Percentiles rank a stretch among this genome's conserved stretches.
Conservation (phyloP, 2,888 invertebrate species). For the Bellardia pandia region DNA sequence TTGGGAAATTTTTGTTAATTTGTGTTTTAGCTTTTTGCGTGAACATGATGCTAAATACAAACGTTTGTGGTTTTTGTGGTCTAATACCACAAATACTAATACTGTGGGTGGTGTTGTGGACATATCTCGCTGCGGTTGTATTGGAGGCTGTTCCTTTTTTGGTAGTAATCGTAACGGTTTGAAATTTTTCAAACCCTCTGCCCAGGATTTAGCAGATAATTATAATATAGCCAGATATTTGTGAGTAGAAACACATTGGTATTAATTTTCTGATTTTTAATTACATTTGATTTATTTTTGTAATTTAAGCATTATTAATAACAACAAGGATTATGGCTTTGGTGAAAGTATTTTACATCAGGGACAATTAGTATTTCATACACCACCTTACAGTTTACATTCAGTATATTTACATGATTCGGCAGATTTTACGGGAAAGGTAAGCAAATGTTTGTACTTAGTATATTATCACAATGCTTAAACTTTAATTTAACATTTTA, state of each 20-base stretch:
- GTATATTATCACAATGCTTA: neutral
- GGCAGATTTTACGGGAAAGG: slow-evolving; percentile 83
- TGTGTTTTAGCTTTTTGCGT: slow-evolving; percentile 86
- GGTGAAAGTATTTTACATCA: slow-evolving; percentile 97
- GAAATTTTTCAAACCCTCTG: slow-evolving; percentile 93
- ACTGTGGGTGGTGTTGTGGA: slow-evolving; percentile 79
- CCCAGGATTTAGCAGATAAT: slow-evolving; percentile 92
- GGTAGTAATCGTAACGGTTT: slow-evolving; percentile 95
- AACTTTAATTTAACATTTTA: slow-evolving; percentile 9
- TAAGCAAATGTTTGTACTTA: slow-evolving; percentile 10
- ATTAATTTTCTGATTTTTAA: neutral
- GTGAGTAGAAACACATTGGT: slow-evolving; percentile 76
- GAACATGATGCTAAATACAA: slow-evolving; percentile 93
- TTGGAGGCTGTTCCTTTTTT: slow-evolving; percentile 97
- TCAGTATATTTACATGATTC: slow-evolving; percentile 91
- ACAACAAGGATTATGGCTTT: slow-evolving; percentile 93
- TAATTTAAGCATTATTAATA: slow-evolving; percentile 87
- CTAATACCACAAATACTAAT: slow-evolving; percentile 85
- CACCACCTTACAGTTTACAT: slow-evolving; percentile 93
- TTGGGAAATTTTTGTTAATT: slow-evolving; percentile 15
- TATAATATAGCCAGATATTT: slow-evolving; percentile 89
- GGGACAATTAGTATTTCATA: slow-evolving; percentile 94
- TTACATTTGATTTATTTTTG: slow-evolving; percentile 5
- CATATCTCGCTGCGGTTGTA: slow-evolving; percentile 95
- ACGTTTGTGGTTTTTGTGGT: slow-evolving; percentile 98